Evolutionary conservation across 2,113 vertebrate genomes (phyloP), one percentile per base, ranked within the genome.

Genomic region (Colius striatus): DNA sequence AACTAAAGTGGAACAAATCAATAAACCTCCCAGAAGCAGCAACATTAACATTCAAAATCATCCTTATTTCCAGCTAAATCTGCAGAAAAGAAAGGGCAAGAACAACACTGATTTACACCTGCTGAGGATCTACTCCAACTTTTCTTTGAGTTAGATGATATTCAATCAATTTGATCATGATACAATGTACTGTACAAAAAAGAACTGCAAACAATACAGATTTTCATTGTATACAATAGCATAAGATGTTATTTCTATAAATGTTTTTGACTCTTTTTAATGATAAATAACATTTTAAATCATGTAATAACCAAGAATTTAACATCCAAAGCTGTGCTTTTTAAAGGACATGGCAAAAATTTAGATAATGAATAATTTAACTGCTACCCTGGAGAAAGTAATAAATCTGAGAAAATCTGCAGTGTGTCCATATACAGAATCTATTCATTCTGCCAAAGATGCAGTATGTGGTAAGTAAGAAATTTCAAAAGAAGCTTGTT

Each of bases 1-100:
- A 41, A 81, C 45, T 86, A 76, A 89, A 80, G 67, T 70, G 82
- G 90, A 94, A 94, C 74, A 95, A 94, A 97, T 95, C 91, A 97
- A 92, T 94, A 95, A 96, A 79, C 81, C 54, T 94, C 67, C 73
- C 78, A 89, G 91, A 92, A 93, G 67, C 66, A 96, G 58, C 7
- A 90, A 60, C 48, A 96, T 97, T 95, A 94, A 43, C 81, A 90
- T 95, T 93, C 54, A 30, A 92, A 55, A 92, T 92, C 77, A 53
- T 68, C 45, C 54, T 6, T 29, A 53, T 94, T 96, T 94, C 54
- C 57, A 88, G 54, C 60, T 94, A 94, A 74, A 94, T 57, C 77
- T 96, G 68, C 92, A 95, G 66, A 95, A 75, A 92, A 75, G 61
- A 87, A 82, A 93, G 75, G 29, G 13, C 45, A 86, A 94, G 36